Base-by-base conservation (phyloP, 2,113 vertebrate genomes). In the Murina feae region DNA sequence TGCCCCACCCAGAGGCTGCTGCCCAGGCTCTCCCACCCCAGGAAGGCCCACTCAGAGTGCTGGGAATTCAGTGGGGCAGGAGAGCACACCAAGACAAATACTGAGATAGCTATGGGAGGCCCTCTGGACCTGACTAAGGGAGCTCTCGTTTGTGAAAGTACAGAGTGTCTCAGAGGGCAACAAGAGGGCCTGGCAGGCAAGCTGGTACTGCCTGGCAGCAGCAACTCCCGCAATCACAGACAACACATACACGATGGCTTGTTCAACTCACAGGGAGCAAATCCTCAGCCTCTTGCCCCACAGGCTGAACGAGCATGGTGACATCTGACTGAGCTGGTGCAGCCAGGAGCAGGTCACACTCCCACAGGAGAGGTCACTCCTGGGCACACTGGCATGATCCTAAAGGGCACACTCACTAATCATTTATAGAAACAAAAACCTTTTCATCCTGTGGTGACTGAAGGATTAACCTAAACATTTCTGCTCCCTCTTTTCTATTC, bases 151-250 rank as follows among this genome's bases (percentile, higher is more conserved):
- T 60, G 49, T 75, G 39, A 90, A 82, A 86, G 93, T n/a, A 58
- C 83, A 85, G 35, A 32, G 39, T 32, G 81, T 96, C 91, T 91
- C 37, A 21, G 91, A 28, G 3, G 79, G 37, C 21, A 1, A 75
- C 12, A 1, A 76, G 76, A n/a, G 20, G 4, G 60, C 75, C 71
- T 42, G 66, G 74, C 37, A 21, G 35, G 28, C 68, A 79, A 44
- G 80, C 71, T 75, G 94, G 86, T 72, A 94, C 82, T 2, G 66
- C 88, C 93, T 86, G 93, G 90, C 71, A 74, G 88, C 76, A 85
- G 78, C 90, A 21, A 12, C 30, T 30, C 79, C 86, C 35, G 23
- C 32, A 13, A 9, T 32, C 10, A 5, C 35, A 84, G 51, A 66
- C 32, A 32, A 39, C 47, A 82, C 51, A 5, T 32, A 60, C 51